Conservation (phyloP, 2,113 vertebrate species). For the Tretioscincus oriximinensis region DNA sequence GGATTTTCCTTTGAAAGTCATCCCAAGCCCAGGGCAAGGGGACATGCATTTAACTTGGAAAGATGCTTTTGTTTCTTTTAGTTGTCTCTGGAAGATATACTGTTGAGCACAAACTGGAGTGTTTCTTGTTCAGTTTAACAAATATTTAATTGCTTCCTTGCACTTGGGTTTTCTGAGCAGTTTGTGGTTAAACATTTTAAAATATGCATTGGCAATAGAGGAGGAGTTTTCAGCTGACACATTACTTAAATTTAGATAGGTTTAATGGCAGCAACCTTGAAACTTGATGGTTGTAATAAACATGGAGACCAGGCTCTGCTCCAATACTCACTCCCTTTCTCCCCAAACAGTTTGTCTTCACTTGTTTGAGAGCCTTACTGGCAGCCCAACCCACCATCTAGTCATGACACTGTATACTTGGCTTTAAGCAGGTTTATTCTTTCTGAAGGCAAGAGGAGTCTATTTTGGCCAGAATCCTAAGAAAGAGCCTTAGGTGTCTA, state of each 20-base stretch:
- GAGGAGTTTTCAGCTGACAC: constrained; percentile 39
- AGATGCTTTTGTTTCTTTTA: constrained; percentile 49
- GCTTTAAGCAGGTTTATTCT: background rate
- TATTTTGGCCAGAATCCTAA: background rate
- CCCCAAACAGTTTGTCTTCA: background rate
- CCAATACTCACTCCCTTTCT: background rate
- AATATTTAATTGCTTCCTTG: constrained; percentile 60
- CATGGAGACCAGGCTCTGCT: background rate
- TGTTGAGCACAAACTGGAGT: constrained; percentile 45
- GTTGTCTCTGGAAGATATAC: constrained; percentile 56
- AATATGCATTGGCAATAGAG: constrained; percentile 53
- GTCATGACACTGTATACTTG: background rate
- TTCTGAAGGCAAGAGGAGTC: background rate
- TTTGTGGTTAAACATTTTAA: constrained; percentile 42
- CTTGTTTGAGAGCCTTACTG: background rate
- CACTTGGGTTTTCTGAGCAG: constrained; percentile 38
- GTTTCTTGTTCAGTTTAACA: constrained; percentile 51
- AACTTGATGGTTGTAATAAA: constrained; percentile 6
- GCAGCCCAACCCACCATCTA: background rate
- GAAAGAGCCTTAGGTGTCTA: background rate
- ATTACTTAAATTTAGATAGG: constrained; percentile 48
- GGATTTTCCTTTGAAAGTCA: constrained; percentile 32
- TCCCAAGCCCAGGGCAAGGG: constrained; percentile 41
- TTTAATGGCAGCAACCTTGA: constrained; percentile 19
- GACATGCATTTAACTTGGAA: constrained; percentile 60